phyloP scores from a whole-genome alignment of 2,797 vertebrate species.

The Enteromius afrohamiltoni region DNA sequence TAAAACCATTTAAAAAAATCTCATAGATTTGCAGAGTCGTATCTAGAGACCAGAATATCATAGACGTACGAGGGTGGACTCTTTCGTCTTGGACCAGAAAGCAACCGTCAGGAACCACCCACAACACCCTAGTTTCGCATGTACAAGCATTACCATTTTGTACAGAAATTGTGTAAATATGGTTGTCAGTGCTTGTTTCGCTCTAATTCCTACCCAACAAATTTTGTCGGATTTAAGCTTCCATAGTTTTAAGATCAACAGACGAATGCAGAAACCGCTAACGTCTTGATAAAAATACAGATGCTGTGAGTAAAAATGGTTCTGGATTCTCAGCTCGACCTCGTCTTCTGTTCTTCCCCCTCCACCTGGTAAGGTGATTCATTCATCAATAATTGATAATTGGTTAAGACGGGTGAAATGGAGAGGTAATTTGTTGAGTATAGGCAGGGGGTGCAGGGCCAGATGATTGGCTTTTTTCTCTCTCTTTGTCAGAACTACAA shows the following conservation, averaged over 20 bases:
- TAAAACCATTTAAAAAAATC: background rate
- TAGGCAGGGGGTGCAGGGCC: slow-evolving; percentile 69
- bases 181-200: background rate
- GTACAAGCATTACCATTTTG: background rate
- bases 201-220: background rate
- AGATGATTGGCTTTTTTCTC: slow-evolving; percentile 67
- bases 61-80: background rate
- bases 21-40: background rate
- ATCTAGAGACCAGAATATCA: background rate
- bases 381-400: slow-evolving; percentile 86
- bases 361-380: slow-evolving; percentile 75
- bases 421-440: slow-evolving; percentile 80
- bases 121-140: background rate
- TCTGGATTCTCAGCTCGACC: slow-evolving; percentile 46
- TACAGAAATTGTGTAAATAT: background rate
- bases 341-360: slow-evolving; percentile 47
- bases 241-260: background rate
- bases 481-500: slow-evolving; percentile 15
- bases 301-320: background rate
- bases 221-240: background rate
- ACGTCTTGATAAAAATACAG: background rate
- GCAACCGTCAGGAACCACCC: background rate
- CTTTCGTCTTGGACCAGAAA: background rate
- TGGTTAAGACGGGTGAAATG: slow-evolving; percentile 80
- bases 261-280: background rate